These are phyloP conservation scores for Tetrax tetrax DNA, from an alignment of 2,113 vertebrate genomes.

Conservation along the genomic window DNA sequence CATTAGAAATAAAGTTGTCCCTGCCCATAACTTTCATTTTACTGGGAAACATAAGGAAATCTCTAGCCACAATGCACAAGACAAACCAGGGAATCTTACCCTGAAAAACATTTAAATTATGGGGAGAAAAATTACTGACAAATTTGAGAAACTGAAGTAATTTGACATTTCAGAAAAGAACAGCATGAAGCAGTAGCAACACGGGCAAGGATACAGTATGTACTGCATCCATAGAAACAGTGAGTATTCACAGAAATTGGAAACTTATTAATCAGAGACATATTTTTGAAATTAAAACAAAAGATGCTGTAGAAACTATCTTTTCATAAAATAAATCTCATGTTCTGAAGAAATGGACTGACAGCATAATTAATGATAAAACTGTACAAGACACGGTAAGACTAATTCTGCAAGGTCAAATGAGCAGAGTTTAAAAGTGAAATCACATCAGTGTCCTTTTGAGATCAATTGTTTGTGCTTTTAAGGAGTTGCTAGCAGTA, in stretches of 20 bases:
- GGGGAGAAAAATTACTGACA: background rate
- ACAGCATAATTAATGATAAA: background rate
- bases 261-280: background rate
- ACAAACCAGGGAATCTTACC: background rate
- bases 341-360: background rate
- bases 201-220: background rate
- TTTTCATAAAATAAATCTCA: background rate
- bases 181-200: background rate
- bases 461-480: background rate
- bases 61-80: background rate
- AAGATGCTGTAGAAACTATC: background rate
- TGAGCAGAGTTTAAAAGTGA: background rate
- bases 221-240: background rate
- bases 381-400: background rate
- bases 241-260: background rate
- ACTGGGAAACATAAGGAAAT: background rate
- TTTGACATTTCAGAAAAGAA: background rate
- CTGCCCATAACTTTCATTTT: background rate
- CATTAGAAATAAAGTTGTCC: background rate
- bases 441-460: background rate
- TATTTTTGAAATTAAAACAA: background rate
- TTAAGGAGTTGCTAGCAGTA: background rate
- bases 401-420: background rate
- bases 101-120: background rate
- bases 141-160: background rate